A percentile compares a stretch with the other conserved stretches of the same genome.
Evolutionary conservation across 2,888 invertebrate species (phyloP).

Genomic region (Oxystoma pomonae): DNA sequence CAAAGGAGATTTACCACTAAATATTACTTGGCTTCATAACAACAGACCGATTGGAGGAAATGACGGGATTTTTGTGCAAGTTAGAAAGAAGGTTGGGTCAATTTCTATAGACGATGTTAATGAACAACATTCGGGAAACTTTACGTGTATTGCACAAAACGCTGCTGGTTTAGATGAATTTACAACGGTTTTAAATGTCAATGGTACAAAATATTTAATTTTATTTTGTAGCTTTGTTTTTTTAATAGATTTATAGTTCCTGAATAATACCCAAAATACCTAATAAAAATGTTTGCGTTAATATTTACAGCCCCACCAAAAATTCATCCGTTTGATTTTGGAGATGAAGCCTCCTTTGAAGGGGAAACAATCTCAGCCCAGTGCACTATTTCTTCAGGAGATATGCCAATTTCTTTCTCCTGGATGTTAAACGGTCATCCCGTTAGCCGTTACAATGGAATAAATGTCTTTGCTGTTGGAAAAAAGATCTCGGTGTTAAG

Average conservation of each 20-base stretch:
- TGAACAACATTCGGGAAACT: slow-evolving; percentile 1
- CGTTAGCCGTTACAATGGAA: slow-evolving; percentile 50
- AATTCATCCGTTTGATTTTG: slow-evolving; percentile 56
- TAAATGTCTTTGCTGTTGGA: slow-evolving; percentile 54
- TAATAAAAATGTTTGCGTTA: too few relatives aligned
- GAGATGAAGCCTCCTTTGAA: slow-evolving; percentile 58
- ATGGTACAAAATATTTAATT: slow-evolving; percentile 48
- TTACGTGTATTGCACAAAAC: slow-evolving; percentile 58
- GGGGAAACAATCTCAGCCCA: slow-evolving; percentile 65
- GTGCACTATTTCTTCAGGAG: slow-evolving; percentile 70
- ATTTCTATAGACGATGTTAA: slow-evolving; percentile 25
- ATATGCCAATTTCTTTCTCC: slow-evolving; percentile 65
- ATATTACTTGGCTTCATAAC: slow-evolving; percentile 66
- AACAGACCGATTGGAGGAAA: slow-evolving; percentile 40
- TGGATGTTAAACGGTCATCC: slow-evolving; percentile 67
- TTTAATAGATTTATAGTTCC: neutral
- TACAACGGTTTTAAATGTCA: slow-evolving; percentile 56
- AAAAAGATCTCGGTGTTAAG: slow-evolving; percentile 61
- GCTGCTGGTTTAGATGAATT: slow-evolving; percentile 61
- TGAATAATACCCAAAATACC: neutral
- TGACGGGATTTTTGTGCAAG: slow-evolving; percentile 35
- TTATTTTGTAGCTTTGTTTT: slow-evolving; percentile 1
- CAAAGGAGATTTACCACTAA: slow-evolving; percentile 74
- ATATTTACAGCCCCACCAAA: slow-evolving; percentile 50
- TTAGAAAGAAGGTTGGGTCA: neutral